A percentile compares a stretch with the other conserved stretches of the same genome.
phyloP scores from a whole-genome alignment of 2,888 invertebrate species.

The Tridacna crocea region DNA sequence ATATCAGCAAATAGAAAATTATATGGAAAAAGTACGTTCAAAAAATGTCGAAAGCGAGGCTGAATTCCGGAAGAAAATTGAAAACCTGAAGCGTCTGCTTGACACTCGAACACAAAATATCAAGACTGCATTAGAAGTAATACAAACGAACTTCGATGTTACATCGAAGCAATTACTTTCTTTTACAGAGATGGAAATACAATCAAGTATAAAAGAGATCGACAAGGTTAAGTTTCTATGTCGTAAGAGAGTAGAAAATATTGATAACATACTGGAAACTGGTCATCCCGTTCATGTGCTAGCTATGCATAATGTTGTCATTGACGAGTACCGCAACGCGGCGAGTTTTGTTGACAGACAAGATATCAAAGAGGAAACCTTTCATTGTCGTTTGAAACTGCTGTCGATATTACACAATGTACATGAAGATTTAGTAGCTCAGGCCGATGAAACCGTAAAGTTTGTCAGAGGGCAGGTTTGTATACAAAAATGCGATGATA shows the following conservation, averaged over 20 bases:
- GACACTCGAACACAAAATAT: too few species aligned
- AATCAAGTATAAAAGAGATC: neutral
- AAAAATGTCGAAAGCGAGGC: neutral
- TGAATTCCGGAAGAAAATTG: neutral
- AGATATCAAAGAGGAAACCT: neutral
- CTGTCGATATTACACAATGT: neutral
- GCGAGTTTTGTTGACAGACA: neutral
- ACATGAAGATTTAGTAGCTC: neutral
- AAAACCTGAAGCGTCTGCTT: neutral
- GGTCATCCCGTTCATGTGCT: neutral
- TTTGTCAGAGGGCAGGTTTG: neutral
- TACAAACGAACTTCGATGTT: too few species aligned
- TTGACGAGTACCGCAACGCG: neutral
- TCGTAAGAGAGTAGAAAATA: neutral
- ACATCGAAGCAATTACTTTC: too few species aligned
- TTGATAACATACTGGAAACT: neutral
- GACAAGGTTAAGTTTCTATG: too few species aligned
- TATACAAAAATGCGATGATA: neutral
- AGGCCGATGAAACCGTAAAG: neutral
- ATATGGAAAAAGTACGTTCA: neutral
- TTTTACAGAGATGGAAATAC: neutral
- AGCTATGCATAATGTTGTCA: neutral
- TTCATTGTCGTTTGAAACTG: neutral
- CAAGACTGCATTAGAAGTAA: too few species aligned
- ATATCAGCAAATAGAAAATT: neutral